Base-by-base conservation (phyloP, 1,140 invertebrate genomes). In the Rhynchophorus ferrugineus region DNA sequence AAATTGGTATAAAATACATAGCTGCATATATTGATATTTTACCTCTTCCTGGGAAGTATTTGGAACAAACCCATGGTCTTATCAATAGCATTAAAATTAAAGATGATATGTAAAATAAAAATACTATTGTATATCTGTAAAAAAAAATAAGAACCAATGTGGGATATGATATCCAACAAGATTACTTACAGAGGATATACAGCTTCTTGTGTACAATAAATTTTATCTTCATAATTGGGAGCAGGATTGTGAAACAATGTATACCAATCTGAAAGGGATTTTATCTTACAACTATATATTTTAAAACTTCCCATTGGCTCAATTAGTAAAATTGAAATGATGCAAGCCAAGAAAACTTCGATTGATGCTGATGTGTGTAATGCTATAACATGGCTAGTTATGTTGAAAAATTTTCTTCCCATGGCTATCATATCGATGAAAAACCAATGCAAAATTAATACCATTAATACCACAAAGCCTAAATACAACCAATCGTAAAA, bases 401-500 rank as follows among this genome's bases (percentile, higher is more conserved):
- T 88, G 68, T 75, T 87, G 61, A 13, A 76, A 67, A 49, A 9
- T 3, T 8, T 83, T 61, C 85, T 77, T 59, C 82, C 77, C 66
- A 86, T 82, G 29, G 85, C 78, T 14, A 87, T 82, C 72, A 78
- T 82, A 67, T 95, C 92, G 38, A 95, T 95, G 63, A 87, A 93
- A 62, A 89, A 90, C 78, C 88, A 91, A 70, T 97, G 91, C 48
- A 95, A 71, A 21, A 93, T 81, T 8, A 95, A 68, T 0, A 90
- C 83, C 33, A 93, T 60, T 5, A 95, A 65, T 1, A 83, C 87
- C 89, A 96, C 95, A 63, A 96, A 97, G 1, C 89, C 88, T 11
- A 97, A 74, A 71, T 95, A 97, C 1, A 95, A 75, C 85, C 89
- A 94, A 65, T 96, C 93, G 65, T 97, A 96, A n/a, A 92, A 77